Evolutionary conservation across 1,140 invertebrate species (phyloP), one percentile per base, ranked within the genome.

Genomic region (Lineus longissimus): DNA sequence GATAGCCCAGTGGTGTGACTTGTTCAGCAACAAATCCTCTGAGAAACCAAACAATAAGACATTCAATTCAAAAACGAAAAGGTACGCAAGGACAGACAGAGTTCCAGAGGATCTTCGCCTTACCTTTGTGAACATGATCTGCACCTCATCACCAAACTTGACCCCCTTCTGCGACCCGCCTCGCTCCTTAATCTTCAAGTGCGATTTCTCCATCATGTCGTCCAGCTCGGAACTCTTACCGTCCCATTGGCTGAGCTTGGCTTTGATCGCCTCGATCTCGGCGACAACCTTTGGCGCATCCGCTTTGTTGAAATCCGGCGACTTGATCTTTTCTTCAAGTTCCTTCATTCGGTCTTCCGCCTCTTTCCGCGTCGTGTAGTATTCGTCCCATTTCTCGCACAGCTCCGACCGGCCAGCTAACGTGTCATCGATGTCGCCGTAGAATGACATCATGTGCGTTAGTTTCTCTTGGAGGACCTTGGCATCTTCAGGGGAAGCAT

Each of bases 301-400:
- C 43, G 77, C 71, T 51, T 82, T 2, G 84, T 84, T 51, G 85
- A 86, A 81, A 89, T 91, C 65, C 84, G 75, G 73, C 13, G 89
- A 87, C 56, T 91, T 88, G 13, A 91, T 79, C 78, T 92, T 88
- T 70, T 91, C 90, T 71, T 91, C 88, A 41, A 90, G 85, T 68
- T 94, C 89, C 62, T 87, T 86, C 56, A 95, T 74, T 71, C 92
- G 90, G 69, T 90, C 89, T 62, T 86, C 87, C n/a, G 88, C 87
- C 65, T 93, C 91, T 65, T 89, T 86, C 66, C 90, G 87, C 89
- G 91, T 93, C 62, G 62, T 69, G 17, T 92, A 75, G 29, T 94
- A 84, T 67, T 93, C 90, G 0, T 86, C 86, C 91, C 92, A 94
- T 67, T 91, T 91, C 75, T 94, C 88, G 25, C 95, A 81, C 61